Conservation (phyloP, 1,140 invertebrate genomes). For the Ridgeia piscesae region DNA sequence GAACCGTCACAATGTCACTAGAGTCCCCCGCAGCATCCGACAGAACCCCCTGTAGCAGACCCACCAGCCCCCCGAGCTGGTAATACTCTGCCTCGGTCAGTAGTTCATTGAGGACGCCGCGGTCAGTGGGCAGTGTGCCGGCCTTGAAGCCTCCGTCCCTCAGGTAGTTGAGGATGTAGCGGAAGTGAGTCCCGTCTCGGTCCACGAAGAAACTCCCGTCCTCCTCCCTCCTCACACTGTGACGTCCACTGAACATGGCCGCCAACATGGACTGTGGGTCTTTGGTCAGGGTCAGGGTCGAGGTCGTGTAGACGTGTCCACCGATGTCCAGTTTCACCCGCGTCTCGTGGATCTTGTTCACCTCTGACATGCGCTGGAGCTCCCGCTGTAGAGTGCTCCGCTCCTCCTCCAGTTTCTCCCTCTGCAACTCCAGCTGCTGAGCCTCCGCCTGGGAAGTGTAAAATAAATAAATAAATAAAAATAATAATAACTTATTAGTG, state of each 20-base stretch:
- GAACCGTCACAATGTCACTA: not conserved
- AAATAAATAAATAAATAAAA: too few relatives aligned
- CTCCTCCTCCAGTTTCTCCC: slow-evolving; percentile 14
- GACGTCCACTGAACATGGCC: slow-evolving; percentile 54
- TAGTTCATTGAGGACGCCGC: slow-evolving; percentile 42
- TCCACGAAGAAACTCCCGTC: slow-evolving; percentile 53
- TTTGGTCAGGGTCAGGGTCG: slow-evolving; percentile 31
- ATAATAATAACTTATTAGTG: too few relatives aligned
- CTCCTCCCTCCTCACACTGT: slow-evolving; percentile 43
- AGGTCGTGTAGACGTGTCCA: slow-evolving; percentile 34
- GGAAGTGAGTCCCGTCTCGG: slow-evolving; percentile 50
- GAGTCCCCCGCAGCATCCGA: not conserved
- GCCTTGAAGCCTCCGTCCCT: slow-evolving; percentile 43
- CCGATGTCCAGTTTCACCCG: slow-evolving; percentile 32
- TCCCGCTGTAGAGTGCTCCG: not conserved
- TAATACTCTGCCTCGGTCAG: slow-evolving; percentile 47
- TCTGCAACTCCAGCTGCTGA: slow-evolving; percentile 2
- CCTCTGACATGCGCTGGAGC: not conserved
- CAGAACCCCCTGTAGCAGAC: slow-evolving; percentile 23
- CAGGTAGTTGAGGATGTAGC: slow-evolving; percentile 51
- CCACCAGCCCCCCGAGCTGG: slow-evolving; percentile 42
- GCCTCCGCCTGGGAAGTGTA: not conserved
- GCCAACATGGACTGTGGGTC: slow-evolving; percentile 53
- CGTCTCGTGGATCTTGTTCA: slow-evolving; percentile 21
- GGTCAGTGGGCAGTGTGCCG: slow-evolving; percentile 41